Conservation (phyloP, 2,888 invertebrate genomes). For the Pandemis heparana region DNA sequence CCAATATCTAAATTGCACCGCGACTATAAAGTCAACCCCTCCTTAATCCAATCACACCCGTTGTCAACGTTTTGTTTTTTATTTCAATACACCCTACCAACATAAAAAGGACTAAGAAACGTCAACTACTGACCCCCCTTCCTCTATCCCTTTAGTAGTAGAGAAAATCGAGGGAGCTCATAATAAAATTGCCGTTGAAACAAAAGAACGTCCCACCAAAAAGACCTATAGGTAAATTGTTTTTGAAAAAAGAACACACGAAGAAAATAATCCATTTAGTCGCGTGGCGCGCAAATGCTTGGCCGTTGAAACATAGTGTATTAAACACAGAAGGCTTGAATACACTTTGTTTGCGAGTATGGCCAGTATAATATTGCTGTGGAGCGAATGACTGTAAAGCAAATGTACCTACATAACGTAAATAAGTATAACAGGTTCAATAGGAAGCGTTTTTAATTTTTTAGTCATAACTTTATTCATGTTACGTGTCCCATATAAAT, state of each 20-base stretch:
- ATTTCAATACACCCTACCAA: slow-evolving; percentile 56
- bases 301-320: slow-evolving; percentile 32
- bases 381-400: too few relatives aligned
- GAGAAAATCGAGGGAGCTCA: slow-evolving; percentile 54
- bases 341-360: background rate
- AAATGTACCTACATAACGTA: too few relatives aligned
- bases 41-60: slow-evolving; percentile 83
- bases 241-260: slow-evolving; percentile 77
- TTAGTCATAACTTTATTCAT: background rate
- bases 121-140: slow-evolving; percentile 22
- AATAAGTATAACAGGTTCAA: too few relatives aligned
- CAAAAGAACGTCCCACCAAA: slow-evolving; percentile 59
- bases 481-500: background rate
- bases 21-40: slow-evolving; percentile 83
- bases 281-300: slow-evolving; percentile 74
- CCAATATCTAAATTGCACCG: slow-evolving; percentile 83
- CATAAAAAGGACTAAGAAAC: slow-evolving; percentile 56
- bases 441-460: too few relatives aligned
- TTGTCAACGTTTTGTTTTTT: slow-evolving; percentile 85
- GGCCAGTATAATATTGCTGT: too few relatives aligned
- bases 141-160: slow-evolving; percentile 8
- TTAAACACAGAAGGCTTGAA: slow-evolving; percentile 16
- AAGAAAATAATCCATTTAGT: slow-evolving; percentile 86
- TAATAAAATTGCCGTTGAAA: slow-evolving; percentile 55
- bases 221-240: slow-evolving; percentile 61